Conservation (phyloP, 2,113 vertebrate species). For the Sitta europaea region DNA sequence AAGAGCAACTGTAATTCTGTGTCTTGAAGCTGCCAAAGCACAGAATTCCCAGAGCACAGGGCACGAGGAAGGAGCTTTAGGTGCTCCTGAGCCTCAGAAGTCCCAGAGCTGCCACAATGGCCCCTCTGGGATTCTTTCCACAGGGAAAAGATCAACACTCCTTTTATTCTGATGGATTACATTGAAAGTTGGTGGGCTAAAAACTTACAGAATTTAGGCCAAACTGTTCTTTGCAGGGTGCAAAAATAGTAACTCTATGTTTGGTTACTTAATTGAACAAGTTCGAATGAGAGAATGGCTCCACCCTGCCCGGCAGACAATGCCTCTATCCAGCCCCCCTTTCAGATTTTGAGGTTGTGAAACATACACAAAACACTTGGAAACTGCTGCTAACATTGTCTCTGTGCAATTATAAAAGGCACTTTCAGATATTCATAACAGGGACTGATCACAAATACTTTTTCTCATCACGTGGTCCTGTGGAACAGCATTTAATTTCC, state of each 20-base stretch:
- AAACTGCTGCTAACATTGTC: neutral
- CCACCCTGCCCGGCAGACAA: neutral
- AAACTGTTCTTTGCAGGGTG: neutral
- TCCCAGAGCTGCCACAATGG: neutral
- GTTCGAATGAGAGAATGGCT: neutral
- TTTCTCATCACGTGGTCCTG: neutral
- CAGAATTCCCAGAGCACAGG: neutral
- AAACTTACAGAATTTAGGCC: neutral
- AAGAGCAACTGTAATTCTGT: neutral
- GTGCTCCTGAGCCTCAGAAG: neutral
- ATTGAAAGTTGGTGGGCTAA: neutral
- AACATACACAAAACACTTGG: neutral
- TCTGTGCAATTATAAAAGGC: neutral
- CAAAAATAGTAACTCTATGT: neutral
- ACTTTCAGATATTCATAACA: neutral
- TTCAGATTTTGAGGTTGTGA: neutral
- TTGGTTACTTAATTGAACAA: neutral
- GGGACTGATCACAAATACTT: neutral
- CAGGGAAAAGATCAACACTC: neutral
- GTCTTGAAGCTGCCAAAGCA: neutral
- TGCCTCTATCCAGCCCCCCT: neutral
- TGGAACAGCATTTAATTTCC: neutral
- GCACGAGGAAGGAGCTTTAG: neutral
- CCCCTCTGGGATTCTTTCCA: neutral
- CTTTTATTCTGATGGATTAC: neutral